phyloP scores from a whole-genome alignment of 2,113 vertebrate genomes.

The Oceanodroma tethys region DNA sequence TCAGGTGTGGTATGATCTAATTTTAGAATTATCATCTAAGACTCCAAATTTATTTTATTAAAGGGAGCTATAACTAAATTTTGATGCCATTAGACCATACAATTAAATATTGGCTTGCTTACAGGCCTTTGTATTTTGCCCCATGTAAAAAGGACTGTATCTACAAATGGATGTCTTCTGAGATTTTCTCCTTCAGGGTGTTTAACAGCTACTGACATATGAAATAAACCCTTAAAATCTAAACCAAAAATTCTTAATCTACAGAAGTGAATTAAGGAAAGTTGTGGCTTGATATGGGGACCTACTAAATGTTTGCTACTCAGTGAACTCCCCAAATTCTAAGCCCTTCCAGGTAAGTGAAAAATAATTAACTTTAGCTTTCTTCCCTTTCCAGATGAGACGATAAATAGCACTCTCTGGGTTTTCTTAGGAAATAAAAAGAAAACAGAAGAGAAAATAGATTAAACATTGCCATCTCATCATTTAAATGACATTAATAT shows the following conservation, averaged over 20 bases:
- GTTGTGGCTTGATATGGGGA: neutral
- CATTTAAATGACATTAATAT: neutral
- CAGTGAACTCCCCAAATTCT: neutral
- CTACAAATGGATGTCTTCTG: neutral
- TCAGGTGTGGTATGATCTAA: neutral
- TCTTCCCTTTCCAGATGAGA: neutral
- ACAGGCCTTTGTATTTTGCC: neutral
- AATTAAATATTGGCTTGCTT: neutral
- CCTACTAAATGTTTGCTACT: neutral
- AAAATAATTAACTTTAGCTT: neutral
- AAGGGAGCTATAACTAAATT: neutral
- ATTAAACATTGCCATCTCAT: neutral
- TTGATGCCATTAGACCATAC: neutral
- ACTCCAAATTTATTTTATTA: neutral
- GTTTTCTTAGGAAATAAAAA: neutral
- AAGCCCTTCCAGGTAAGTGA: neutral
- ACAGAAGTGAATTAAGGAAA: neutral
- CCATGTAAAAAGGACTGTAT: neutral
- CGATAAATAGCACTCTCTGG: neutral
- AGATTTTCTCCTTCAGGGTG: neutral
- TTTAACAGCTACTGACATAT: neutral
- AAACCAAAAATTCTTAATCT: neutral
- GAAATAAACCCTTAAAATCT: neutral
- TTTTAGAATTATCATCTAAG: neutral
- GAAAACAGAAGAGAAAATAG: neutral